Evolutionary conservation across 2,797 vertebrate genomes (phyloP), one percentile per base, ranked within the genome.

Genomic region (Neosilurus mollespiculum): DNA sequence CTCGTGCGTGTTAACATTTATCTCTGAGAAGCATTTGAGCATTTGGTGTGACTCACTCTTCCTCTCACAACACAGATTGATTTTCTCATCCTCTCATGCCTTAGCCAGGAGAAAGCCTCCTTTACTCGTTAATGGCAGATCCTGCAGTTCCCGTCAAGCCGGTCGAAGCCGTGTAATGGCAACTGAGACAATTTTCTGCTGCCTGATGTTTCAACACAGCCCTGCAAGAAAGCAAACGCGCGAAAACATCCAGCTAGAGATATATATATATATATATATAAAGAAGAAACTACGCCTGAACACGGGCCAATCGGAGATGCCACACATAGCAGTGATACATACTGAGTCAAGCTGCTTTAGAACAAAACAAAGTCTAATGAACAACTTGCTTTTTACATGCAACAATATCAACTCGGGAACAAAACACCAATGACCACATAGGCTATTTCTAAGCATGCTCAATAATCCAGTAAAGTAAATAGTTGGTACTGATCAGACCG

Each of bases 31-130:
- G 82, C n/a, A 80, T 80, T 61, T 61, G 61, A 66, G 65, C 86
- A 84, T 85, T 84, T 77, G 64, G 51, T 78, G 61, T 73, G 86
- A 87, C 82, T 85, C 70, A 54, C 77, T 73, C 80, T 80, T 73
- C 66, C 54, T 2, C 54, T 2, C 53, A 11, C 26, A 71, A 72
- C n/a, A 81, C 54, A 62, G 61, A 86, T 83, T 76, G 88, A 87
- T 89, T 85, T 86, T 85, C 72, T 75, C 62, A 84, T 84, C 82
- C 84, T 81, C 83, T 81, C 80, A 79, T 84, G 72, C 78, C 86
- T 76, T n/a, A 26, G 77, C 78, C 72, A 66, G 72, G 49, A 82
- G 77, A 85, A 81, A 86, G 84, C 80, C 82, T 73, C 59, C 75
- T 88, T 80, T 72, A 73, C 81, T 87, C 76, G 51, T 87, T 87